Base-by-base conservation (phyloP, 2,797 vertebrate species). In the Hemibagrus guttatus region DNA sequence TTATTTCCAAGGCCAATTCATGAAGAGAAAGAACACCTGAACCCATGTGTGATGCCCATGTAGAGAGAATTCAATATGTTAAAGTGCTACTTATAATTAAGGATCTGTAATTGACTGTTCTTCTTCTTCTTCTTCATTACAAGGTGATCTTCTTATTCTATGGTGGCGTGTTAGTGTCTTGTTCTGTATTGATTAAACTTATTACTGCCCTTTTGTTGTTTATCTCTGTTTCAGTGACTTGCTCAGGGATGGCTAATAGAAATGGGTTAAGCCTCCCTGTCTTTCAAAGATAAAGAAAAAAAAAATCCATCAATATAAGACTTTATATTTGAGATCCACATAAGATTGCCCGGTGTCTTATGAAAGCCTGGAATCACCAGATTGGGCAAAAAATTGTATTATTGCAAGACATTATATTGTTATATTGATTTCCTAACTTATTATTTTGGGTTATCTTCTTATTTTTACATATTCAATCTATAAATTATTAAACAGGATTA, bases 71-170 rank as follows among this genome's bases (percentile, higher is more conserved):
- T n/a, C 39, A 84, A 72, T 84, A 71, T 42, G 6, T 28, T 71
- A 83, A 56, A 71, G 19, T 72, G 66, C 66, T 84, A 26, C 82
- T 72, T 42, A 69, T 56, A 23, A 54, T 63, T 11, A 82, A 66
- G 63, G 3, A 35, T 54, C 17, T 4, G 46, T 21, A 68, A 68
- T 39, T 68, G 58, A 54, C 42, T 66, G 6, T 49, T 49, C 46
- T 49, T 49, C 46, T 49, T 49, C 46, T 9, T 46, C 8, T 46
- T 46, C 46, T 49, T 49, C 46, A 49, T 56, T 56, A 83, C 64
- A 71, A 83, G 19, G 81, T 56, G 46, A 71, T n/a, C 21, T 54
- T 54, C n/a, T 56, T 39, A 72, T 59, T 84, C 2, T 69, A 56
- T 35, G 58, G 81, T 39, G 11, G 8, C 28, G 7, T 49, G 42